phyloP scores from a whole-genome alignment of 2,888 invertebrate genomes.

The Volucella inflata region DNA sequence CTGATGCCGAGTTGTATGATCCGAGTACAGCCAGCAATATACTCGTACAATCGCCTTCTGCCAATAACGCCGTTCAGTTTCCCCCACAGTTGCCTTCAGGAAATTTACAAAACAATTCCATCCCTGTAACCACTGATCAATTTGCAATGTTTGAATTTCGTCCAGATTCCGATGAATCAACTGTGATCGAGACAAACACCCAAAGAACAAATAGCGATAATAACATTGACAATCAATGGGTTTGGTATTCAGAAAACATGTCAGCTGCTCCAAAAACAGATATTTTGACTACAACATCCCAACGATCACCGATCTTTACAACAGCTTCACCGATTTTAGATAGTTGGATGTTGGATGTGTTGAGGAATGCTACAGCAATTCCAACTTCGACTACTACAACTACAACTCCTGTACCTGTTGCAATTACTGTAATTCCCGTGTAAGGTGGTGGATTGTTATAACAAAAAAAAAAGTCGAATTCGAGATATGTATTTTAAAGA shows the following conservation, averaged over 20 bases:
- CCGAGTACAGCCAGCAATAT: background rate
- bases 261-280: background rate
- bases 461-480: conserved; percentile 28
- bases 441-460: conserved; percentile 60
- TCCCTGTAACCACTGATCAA: conserved; percentile 76
- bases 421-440: conserved; percentile 25
- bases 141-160: conserved; percentile 77
- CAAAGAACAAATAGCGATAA: conserved; percentile 4
- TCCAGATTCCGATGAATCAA: conserved; percentile 32
- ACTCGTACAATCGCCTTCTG: background rate
- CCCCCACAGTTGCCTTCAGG: conserved; percentile 14
- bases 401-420: background rate
- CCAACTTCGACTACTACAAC: background rate
- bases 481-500: background rate
- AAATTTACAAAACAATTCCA: conserved; percentile 46
- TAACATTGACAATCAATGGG: background rate
- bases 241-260: conserved; percentile 1
- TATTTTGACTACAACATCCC: conserved; percentile 15
- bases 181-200: conserved; percentile 4
- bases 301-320: background rate
- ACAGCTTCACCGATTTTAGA: background rate
- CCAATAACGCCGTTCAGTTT: conserved; percentile 7
- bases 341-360: conserved; percentile 33
- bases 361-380: background rate
- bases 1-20: conserved; percentile 16